phyloP scores from a whole-genome alignment of 2,797 vertebrate genomes.

The Gallinago solitaria region DNA sequence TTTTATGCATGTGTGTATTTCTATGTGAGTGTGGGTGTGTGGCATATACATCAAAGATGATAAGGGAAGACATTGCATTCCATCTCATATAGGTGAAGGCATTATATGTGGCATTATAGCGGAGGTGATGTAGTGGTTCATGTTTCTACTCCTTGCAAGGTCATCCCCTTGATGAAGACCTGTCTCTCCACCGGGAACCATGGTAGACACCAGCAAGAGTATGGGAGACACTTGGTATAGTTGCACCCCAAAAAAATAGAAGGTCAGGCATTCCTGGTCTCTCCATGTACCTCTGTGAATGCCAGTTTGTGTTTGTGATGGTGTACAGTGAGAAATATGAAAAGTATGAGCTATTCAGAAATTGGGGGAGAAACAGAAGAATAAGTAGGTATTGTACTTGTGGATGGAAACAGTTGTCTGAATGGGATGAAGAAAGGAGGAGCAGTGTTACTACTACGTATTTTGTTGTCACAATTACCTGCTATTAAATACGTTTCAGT shows the following conservation, averaged over 20 bases:
- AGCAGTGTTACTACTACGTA: not conserved
- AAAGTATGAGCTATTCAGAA: not conserved
- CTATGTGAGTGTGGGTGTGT: not conserved
- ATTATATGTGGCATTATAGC: not conserved
- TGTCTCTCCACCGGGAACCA: not conserved
- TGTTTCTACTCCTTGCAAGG: not conserved
- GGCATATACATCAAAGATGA: not conserved
- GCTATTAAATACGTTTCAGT: not conserved
- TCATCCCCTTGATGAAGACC: not conserved
- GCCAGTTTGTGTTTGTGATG: not conserved
- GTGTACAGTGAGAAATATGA: not conserved
- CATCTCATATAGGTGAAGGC: not conserved
- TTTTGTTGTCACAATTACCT: not conserved
- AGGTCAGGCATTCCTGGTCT: not conserved
- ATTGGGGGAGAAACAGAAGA: not conserved
- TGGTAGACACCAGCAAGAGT: rapidly evolving
- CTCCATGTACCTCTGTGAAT: not conserved
- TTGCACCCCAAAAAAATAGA: not conserved
- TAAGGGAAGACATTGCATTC: not conserved
- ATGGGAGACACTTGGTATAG: not conserved
- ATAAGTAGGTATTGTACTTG: not conserved
- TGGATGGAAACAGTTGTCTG: not conserved
- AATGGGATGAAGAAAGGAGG: not conserved
- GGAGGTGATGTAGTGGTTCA: not conserved
- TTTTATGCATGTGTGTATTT: not conserved